A percentile compares a stretch with the other conserved stretches of the same genome.
Conservation (phyloP, 2,888 invertebrate species). For the Hymenopus coronatus region DNA sequence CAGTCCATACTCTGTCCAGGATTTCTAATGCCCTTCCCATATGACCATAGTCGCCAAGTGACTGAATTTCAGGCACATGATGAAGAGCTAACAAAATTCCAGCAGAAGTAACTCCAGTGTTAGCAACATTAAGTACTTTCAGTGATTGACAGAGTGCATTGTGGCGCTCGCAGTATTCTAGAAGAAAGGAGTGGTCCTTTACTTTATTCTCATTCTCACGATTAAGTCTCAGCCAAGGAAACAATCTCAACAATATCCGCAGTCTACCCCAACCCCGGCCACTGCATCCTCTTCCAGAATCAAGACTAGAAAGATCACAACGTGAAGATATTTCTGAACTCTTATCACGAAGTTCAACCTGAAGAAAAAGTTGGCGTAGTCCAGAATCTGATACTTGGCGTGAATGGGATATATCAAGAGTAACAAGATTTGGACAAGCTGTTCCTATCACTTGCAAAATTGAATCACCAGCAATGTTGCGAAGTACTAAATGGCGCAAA, state of each 20-base stretch:
- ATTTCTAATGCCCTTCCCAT: constrained; percentile 47
- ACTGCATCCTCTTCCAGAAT: constrained; percentile 3
- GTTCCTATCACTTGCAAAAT: constrained; percentile 47
- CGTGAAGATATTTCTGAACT: constrained; percentile 20
- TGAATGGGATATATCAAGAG: constrained; percentile 48
- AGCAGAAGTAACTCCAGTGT: constrained; percentile 46
- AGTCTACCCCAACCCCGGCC: constrained; percentile 31
- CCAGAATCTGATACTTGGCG: constrained; percentile 48
- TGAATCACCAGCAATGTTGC: constrained; percentile 48
- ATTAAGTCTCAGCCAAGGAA: constrained; percentile 36
- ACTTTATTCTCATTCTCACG: constrained; percentile 36
- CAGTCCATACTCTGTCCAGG: constrained; percentile 39
- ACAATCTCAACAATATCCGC: constrained; percentile 29
- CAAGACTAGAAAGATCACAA: neutral
- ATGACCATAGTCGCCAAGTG: constrained; percentile 47
- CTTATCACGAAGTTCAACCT: constrained; percentile 46
- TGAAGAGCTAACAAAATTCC: constrained; percentile 46
- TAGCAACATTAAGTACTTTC: constrained; percentile 46
- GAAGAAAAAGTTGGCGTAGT: constrained; percentile 45
- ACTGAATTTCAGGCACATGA: constrained; percentile 45
- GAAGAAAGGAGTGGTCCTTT: constrained; percentile 38
- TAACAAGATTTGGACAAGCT: constrained; percentile 45
- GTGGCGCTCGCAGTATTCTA: constrained; percentile 46
- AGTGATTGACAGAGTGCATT: constrained; percentile 47
- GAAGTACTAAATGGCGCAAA: constrained; percentile 44